A percentile compares a stretch with the other conserved stretches of the same genome.
Conservation (phyloP, 2,888 invertebrate genomes). For the Neuroscelio doddi region DNA sequence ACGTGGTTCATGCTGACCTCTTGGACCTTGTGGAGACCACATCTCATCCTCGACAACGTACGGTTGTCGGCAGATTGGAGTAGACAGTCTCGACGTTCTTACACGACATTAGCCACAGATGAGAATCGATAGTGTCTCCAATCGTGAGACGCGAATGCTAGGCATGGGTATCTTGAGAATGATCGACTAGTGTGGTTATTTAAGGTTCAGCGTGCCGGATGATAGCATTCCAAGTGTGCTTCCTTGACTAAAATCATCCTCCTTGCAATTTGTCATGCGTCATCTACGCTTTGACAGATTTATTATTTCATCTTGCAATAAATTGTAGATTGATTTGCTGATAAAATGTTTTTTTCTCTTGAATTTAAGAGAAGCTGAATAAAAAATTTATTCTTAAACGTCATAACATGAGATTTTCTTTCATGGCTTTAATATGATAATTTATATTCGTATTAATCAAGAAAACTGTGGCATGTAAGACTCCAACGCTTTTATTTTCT, state of each 20-base stretch:
- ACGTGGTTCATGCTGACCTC: conserved; percentile 34
- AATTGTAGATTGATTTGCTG: no score
- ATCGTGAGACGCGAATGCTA: conserved; percentile 60
- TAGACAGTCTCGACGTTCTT: conserved; percentile 59
- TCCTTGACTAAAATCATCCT: conserved; percentile 36
- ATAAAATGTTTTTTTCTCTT: no score
- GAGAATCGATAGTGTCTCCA: conserved; percentile 65
- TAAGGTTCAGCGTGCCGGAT: conserved; percentile 49
- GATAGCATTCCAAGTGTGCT: conserved; percentile 46
- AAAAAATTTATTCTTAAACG: no score
- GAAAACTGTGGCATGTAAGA: no score
- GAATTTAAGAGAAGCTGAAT: no score
- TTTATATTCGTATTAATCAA: no score
- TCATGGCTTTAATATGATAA: no score
- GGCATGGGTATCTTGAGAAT: conserved; percentile 59
- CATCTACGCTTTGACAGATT: no score
- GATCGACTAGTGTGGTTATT: conserved; percentile 50
- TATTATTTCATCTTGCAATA: no score
- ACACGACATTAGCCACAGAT: conserved; percentile 68
- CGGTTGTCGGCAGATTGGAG: conserved; percentile 58
- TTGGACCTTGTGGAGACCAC: conserved; percentile 37
- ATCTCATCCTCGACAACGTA: conserved; percentile 50
- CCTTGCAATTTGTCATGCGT: conserved; percentile 47
- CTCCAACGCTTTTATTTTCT: no score
- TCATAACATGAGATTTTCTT: no score